These are phyloP conservation scores for Cephalopachus bancanus DNA, from an alignment of 2,797 vertebrate genomes.

Conservation along the genomic window DNA sequence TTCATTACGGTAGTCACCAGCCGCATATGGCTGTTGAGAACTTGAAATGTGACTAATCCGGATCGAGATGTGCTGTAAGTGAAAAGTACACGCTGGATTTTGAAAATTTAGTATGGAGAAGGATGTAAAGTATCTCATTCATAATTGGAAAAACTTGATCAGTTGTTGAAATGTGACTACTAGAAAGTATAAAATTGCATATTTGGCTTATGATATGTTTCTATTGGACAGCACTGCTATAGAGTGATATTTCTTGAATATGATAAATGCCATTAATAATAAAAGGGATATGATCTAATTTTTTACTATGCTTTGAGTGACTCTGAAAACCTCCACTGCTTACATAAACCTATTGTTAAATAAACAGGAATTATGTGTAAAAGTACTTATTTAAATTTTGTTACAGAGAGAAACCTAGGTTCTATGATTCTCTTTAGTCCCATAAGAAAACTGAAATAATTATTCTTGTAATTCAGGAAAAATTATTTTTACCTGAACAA, in stretches of 20 bases:
- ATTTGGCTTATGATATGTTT: constrained; percentile 62
- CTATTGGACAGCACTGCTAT: not conserved
- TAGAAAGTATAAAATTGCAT: constrained; percentile 64
- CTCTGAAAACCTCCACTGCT: constrained; percentile 37
- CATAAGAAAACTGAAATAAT: constrained; percentile 34
- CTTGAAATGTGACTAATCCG: not conserved
- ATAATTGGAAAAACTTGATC: constrained; percentile 48
- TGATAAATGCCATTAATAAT: constrained; percentile 44
- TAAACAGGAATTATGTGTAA: not conserved
- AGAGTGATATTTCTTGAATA: constrained; percentile 37
- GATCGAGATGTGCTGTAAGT: not conserved
- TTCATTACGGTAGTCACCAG: not conserved
- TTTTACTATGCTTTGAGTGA: constrained; percentile 19
- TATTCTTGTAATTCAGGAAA: constrained; percentile 28
- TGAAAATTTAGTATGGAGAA: constrained; percentile 54
- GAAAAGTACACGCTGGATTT: not conserved
- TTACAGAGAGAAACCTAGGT: not conserved
- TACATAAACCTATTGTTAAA: constrained; percentile 38
- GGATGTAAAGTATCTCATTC: constrained; percentile 43
- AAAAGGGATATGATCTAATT: constrained; percentile 1
- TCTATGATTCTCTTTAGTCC: not conserved
- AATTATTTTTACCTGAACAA: constrained; percentile 58
- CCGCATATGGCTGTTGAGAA: not conserved
- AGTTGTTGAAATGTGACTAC: constrained; percentile 56
- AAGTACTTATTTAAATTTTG: not conserved